Percentiles rank a stretch among this genome's conserved stretches.
These are phyloP conservation scores for Danio tinwini DNA, from an alignment of 2,797 vertebrate genomes.

Conservation along the genomic window DNA sequence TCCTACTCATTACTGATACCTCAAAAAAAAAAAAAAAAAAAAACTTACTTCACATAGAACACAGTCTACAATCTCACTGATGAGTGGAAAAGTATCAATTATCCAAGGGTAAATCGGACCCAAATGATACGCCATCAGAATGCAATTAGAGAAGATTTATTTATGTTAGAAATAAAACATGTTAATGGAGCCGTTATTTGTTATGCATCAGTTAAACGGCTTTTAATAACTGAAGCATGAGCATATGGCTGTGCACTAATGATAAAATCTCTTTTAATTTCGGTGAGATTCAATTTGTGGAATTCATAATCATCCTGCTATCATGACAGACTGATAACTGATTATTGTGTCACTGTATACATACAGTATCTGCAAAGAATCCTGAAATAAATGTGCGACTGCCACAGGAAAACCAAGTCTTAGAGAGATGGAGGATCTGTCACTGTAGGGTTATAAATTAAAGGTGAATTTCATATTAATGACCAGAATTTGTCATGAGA, in stretches of 20 bases:
- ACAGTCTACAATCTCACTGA: neutral
- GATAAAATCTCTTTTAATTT: neutral
- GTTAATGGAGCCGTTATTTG: constrained; percentile 29
- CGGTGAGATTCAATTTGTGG: constrained; percentile 27
- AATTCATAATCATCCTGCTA: constrained; percentile 41
- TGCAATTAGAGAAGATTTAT: constrained; percentile 32
- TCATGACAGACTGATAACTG: constrained; percentile 42
- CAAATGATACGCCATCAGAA: constrained; percentile 1
- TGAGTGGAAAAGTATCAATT: constrained; percentile 2
- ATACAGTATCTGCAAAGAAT: constrained; percentile 45
- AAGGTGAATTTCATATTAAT: constrained; percentile 18
- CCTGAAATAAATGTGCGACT: constrained; percentile 50
- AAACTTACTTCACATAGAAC: constrained; percentile 19
- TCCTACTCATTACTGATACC: constrained; percentile 10
- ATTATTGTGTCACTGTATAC: constrained; percentile 35
- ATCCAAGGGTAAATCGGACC: constrained; percentile 4
- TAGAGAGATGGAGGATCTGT: constrained; percentile 8
- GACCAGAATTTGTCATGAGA: constrained; percentile 24
- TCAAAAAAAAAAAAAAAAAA: constrained; percentile 24
- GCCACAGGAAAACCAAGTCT: constrained; percentile 20
- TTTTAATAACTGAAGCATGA: constrained; percentile 33
- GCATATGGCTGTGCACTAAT: constrained; percentile 17
- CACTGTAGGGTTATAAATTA: constrained; percentile 31
- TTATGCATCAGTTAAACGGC: constrained; percentile 4
- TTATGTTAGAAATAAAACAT: constrained; percentile 13